Percentiles rank a stretch among this genome's conserved stretches.
These are phyloP conservation scores for Orthonevra nobilis DNA, from an alignment of 2,888 invertebrate genomes.

Conservation along the genomic window DNA sequence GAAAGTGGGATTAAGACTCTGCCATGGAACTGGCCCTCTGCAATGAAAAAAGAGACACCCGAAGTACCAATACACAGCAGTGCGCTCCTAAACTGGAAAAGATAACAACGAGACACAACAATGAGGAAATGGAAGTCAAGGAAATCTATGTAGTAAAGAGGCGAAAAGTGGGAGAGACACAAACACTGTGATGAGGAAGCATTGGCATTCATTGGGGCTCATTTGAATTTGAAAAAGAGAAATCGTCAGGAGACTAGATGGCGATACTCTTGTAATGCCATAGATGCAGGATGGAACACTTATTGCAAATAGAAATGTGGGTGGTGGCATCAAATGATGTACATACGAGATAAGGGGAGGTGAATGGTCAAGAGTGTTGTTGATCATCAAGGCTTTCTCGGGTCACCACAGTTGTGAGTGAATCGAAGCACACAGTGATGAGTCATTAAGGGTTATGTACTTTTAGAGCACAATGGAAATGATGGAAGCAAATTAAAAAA, in stretches of 20 bases:
- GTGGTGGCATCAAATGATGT: conserved; percentile 34
- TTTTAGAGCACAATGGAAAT: too few species aligned
- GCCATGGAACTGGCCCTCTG: conserved; percentile 49
- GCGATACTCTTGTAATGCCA: conserved; percentile 7
- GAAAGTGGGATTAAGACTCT: conserved; percentile 64
- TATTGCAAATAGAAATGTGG: too few species aligned
- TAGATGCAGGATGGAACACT: conserved; percentile 19
- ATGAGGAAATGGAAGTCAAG: conserved; percentile 68
- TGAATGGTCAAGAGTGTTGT: conserved; percentile 22
- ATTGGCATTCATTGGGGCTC: conserved; percentile 54
- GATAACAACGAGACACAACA: conserved; percentile 58
- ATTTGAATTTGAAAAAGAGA: conserved; percentile 69
- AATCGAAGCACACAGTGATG: too few species aligned
- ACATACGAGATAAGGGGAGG: conserved; percentile 23
- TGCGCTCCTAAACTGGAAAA: conserved; percentile 45
- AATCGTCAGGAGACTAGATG: conserved; percentile 46
- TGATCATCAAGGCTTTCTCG: background rate
- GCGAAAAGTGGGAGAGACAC: conserved; percentile 1
- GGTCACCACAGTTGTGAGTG: too few species aligned
- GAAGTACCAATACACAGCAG: conserved; percentile 10
- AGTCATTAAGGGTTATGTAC: too few species aligned
- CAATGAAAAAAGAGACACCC: conserved; percentile 35
- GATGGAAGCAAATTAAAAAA: too few species aligned
- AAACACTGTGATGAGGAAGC: conserved; percentile 58
- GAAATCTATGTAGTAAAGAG: conserved; percentile 64